These are phyloP conservation scores for Drosophila biarmipes DNA, from an alignment of 1,140 invertebrate genomes.

Conservation along the genomic window DNA sequence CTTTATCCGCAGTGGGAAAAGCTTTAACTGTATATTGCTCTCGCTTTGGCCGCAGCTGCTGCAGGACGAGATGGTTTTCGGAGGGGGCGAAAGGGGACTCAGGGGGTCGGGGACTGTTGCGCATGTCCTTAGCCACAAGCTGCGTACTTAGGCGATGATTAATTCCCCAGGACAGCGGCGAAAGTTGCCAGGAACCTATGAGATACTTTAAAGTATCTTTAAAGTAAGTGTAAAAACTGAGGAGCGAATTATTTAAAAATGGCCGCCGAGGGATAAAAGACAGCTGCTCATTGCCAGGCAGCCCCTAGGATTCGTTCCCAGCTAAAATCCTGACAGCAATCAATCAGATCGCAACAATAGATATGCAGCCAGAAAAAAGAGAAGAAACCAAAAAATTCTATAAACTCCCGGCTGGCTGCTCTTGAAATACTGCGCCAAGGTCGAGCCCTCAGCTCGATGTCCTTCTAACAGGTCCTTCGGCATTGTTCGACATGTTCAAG, in stretches of 20 bases:
- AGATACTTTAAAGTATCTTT: constrained; percentile 30
- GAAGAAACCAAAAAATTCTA: constrained; percentile 51
- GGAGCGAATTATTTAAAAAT: constrained; percentile 55
- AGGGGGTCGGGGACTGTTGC: constrained; percentile 57
- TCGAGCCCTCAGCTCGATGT: constrained; percentile 43
- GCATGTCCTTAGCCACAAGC: constrained; percentile 72
- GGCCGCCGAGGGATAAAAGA: constrained; percentile 20
- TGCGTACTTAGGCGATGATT: constrained; percentile 67
- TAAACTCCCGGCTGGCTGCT: constrained; percentile 56
- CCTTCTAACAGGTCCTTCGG: constrained; percentile 64
- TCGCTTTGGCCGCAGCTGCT: constrained; percentile 63
- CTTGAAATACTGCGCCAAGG: constrained; percentile 62
- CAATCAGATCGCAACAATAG: constrained; percentile 80
- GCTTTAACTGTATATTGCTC: constrained; percentile 65
- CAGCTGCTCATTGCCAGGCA: constrained; percentile 36
- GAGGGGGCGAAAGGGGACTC: background rate
- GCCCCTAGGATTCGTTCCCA: constrained; percentile 52
- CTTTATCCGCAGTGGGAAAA: constrained; percentile 56
- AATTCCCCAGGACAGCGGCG: constrained; percentile 55
- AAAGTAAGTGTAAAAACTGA: constrained; percentile 53
- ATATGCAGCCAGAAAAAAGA: constrained; percentile 44
- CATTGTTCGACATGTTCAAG: constrained; percentile 61
- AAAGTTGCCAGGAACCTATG: constrained; percentile 68
- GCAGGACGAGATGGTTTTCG: constrained; percentile 22
- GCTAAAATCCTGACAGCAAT: constrained; percentile 69